These are phyloP conservation scores for Sebastolobus alascanus DNA, from an alignment of 2,797 vertebrate genomes.

Conservation along the genomic window DNA sequence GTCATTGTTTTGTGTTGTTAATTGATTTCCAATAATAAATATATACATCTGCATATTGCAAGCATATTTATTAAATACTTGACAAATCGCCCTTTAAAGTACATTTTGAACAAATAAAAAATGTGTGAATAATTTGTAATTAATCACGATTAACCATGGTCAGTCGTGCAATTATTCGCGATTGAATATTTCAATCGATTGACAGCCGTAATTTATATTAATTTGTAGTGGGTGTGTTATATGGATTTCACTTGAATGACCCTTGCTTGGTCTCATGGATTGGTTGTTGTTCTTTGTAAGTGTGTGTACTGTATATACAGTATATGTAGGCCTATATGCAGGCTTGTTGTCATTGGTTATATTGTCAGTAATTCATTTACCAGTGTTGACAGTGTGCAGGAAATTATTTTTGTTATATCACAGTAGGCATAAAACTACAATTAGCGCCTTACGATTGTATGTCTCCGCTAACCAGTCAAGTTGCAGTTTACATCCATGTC, in stretches of 20 bases:
- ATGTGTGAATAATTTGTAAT: too few relatives aligned
- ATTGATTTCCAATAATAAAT: too few relatives aligned
- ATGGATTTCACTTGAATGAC: not conserved
- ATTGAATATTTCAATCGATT: too few relatives aligned
- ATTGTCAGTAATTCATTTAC: not conserved
- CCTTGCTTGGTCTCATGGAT: not conserved
- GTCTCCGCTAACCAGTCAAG: not conserved
- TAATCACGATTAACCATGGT: too few relatives aligned
- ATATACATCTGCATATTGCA: too few relatives aligned
- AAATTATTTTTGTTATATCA: not conserved
- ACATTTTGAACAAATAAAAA: too few relatives aligned
- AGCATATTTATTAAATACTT: too few relatives aligned
- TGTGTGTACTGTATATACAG: not conserved
- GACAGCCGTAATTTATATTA: too few relatives aligned
- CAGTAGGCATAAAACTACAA: not conserved
- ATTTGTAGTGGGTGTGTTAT: too few relatives aligned
- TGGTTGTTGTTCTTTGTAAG: not conserved
- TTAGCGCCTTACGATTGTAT: not conserved
- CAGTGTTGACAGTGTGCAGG: not conserved
- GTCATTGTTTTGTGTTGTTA: too few relatives aligned
- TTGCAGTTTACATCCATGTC: not conserved
- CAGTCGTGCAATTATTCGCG: too few relatives aligned
- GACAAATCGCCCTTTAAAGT: too few relatives aligned
- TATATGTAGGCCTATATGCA: not conserved
- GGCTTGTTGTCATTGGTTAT: not conserved